Evolutionary conservation across 1,140 invertebrate genomes (phyloP).

Genomic region (Sminthurinus signatus): DNA sequence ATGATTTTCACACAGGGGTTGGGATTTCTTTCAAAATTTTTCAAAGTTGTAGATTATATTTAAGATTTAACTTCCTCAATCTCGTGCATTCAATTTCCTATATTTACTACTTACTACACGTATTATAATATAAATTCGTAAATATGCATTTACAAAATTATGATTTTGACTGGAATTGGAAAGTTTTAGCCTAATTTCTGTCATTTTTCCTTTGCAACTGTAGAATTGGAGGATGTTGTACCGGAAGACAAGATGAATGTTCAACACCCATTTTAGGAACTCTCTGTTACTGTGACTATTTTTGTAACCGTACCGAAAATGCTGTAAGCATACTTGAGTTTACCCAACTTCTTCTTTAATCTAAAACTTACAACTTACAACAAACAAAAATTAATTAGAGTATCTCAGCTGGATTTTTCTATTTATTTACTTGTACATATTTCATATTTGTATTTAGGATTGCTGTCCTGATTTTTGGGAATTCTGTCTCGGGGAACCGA

Average conservation of each 20-base stretch:
- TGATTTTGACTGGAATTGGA: too few species aligned
- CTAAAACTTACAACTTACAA: too few species aligned
- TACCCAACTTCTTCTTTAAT: not conserved
- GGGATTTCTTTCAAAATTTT: too few species aligned
- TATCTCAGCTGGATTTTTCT: not conserved
- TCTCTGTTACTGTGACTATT: slow-evolving; percentile 87
- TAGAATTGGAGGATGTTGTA: slow-evolving; percentile 62
- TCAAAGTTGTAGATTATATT: too few species aligned
- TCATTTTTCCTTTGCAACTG: too few species aligned
- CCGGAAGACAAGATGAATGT: slow-evolving; percentile 63
- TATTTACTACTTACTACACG: too few species aligned
- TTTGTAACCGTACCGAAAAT: slow-evolving; percentile 64
- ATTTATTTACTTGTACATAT: not conserved
- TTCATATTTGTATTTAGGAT: not conserved
- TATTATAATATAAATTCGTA: too few species aligned
- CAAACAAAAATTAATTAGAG: not conserved
- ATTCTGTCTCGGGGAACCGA: slow-evolving; percentile 55
- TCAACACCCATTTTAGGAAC: slow-evolving; percentile 67
- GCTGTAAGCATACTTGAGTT: slow-evolving; percentile 50
- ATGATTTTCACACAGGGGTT: too few species aligned
- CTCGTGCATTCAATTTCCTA: too few species aligned
- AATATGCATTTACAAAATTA: too few species aligned
- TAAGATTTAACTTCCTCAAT: too few species aligned
- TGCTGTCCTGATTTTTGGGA: slow-evolving; percentile 82
- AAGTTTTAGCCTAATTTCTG: too few species aligned